Percentiles rank a stretch among this genome's conserved stretches.
These are phyloP conservation scores for Himalopsyche kuldschensis DNA, from an alignment of 2,888 invertebrate genomes.

Conservation along the genomic window DNA sequence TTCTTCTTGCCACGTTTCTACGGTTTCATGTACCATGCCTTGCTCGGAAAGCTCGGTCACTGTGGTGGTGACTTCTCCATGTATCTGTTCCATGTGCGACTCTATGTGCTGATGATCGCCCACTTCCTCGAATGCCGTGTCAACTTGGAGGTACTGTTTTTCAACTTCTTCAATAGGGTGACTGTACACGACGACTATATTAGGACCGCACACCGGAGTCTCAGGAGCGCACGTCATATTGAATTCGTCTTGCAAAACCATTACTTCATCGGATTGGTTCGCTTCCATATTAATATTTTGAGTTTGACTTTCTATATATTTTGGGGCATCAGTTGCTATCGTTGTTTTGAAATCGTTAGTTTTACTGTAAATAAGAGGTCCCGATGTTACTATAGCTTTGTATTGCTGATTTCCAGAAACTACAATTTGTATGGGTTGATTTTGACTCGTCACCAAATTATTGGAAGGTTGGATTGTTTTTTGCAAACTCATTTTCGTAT, in stretches of 20 bases:
- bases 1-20: constrained; percentile 37
- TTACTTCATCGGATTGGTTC: constrained; percentile 62
- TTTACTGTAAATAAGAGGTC: constrained; percentile 43
- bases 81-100: constrained; percentile 35
- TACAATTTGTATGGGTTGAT: constrained; percentile 56
- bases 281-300: constrained; percentile 51
- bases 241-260: constrained; percentile 65
- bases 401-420: constrained; percentile 58
- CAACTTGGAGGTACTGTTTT: constrained; percentile 54
- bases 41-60: constrained; percentile 30
- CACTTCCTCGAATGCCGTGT: constrained; percentile 26
- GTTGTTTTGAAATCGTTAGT: constrained; percentile 6
- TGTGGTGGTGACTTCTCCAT: constrained; percentile 21
- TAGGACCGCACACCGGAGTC: constrained; percentile 58
- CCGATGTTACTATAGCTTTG: constrained; percentile 53
- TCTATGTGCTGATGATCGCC: constrained; percentile 36
- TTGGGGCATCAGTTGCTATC: background rate
- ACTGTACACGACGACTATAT: constrained; percentile 67
- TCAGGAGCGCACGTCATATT: constrained; percentile 57
- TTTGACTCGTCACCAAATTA: constrained; percentile 42
- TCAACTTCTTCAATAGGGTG: constrained; percentile 61
- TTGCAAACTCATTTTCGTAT: background rate
- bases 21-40: constrained; percentile 36
- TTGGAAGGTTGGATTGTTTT: constrained; percentile 7
- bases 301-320: constrained; percentile 32